Conservation (phyloP, 2,113 vertebrate species). For the Vimba vimba region DNA sequence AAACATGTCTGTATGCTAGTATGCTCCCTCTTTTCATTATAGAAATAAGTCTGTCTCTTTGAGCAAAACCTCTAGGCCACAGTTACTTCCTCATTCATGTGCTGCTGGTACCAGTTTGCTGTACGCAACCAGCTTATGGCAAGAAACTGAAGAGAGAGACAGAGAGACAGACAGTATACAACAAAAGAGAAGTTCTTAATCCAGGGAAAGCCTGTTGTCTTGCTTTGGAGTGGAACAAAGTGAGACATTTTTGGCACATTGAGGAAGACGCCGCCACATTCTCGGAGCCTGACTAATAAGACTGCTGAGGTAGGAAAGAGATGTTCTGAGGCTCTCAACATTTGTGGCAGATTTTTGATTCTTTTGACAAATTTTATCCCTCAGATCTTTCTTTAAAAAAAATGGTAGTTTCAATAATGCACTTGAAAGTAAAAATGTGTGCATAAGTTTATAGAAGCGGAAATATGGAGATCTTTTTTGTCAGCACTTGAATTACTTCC, state of each 20-base stretch:
- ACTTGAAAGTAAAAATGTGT: background rate
- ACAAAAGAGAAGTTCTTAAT: conserved; percentile 45
- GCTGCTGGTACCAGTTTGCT: conserved; percentile 13
- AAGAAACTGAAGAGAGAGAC: background rate
- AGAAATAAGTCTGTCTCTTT: background rate
- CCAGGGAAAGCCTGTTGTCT: conserved; percentile 36
- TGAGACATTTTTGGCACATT: background rate
- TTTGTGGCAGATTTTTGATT: background rate
- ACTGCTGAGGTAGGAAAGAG: background rate
- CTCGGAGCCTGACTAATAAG: background rate
- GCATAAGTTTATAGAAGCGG: background rate
- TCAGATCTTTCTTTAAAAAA: background rate
- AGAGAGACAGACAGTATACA: conserved; percentile 20
- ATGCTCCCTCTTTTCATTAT: background rate
- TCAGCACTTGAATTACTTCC: background rate
- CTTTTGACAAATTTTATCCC: too few relatives aligned
- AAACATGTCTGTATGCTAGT: background rate
- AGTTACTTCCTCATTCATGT: background rate
- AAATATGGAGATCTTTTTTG: background rate
- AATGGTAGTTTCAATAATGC: background rate
- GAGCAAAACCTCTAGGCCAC: conserved; percentile 24
- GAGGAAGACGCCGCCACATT: background rate
- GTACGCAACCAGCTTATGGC: background rate
- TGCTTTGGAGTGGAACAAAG: conserved; percentile 26
- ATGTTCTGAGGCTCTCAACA: background rate